A percentile compares a stretch with the other conserved stretches of the same genome.
Evolutionary conservation across 2,113 vertebrate genomes (phyloP).

Genomic region (Pollimyrus isidori): DNA sequence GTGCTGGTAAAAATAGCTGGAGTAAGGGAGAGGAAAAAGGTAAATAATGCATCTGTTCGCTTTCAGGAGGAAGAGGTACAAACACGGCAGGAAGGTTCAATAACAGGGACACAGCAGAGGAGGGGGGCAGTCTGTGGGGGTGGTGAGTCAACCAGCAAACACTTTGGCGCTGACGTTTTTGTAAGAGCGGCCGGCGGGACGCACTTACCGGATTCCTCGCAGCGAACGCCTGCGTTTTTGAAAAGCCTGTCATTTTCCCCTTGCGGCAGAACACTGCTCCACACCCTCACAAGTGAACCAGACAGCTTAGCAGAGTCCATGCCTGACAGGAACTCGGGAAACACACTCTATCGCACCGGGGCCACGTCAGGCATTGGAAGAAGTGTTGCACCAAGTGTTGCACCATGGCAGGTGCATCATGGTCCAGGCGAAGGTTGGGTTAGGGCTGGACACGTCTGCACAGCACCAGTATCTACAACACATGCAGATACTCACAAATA

Average conservation of each 20-base stretch:
- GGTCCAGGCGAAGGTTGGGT: neutral
- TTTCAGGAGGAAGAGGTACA: neutral
- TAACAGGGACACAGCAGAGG: neutral
- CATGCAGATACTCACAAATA: neutral
- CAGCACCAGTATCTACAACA: neutral
- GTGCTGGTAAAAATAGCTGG: neutral
- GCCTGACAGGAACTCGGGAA: neutral
- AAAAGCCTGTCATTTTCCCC: neutral
- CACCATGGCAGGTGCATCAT: neutral
- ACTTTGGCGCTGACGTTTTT: neutral
- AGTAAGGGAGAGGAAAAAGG: neutral
- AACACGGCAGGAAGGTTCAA: neutral
- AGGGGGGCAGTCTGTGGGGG: neutral
- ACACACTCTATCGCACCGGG: no score
- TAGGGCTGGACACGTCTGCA: neutral
- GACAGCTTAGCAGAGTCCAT: neutral
- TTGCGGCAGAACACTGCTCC: neutral
- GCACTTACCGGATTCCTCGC: neutral
- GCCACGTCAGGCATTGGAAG: neutral
- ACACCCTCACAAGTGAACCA: neutral
- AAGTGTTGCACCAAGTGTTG: neutral
- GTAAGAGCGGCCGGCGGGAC: neutral
- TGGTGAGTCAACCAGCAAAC: neutral
- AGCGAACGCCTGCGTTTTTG: neutral
- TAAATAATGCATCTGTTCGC: neutral